Base-by-base conservation (phyloP, 1,140 invertebrate species). In the Hydropsyche tenuis region DNA sequence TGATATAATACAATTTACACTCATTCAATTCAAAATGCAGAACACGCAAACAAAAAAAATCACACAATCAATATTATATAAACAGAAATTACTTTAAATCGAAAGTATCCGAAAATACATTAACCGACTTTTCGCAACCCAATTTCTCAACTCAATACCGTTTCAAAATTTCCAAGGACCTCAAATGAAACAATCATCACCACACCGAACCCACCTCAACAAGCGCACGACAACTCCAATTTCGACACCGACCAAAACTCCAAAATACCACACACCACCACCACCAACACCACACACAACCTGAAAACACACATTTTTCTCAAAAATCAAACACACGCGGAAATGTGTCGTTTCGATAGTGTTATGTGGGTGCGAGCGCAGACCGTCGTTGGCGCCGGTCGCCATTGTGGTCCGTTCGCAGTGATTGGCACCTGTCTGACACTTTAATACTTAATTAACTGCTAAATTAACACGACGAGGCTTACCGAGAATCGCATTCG, bases 401-500 rank as follows among this genome's bases (percentile, higher is more conserved):
- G 14, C 63, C 63, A 43, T 65, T 65, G 43, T 46, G 63, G 37
- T 65, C 63, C 14, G 16, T 22, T 65, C 63, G 43, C 63, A 7
- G 63, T 65, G 63, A 65, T 65, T 65, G 63, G 37, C 63, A 65
- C 63, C 63, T 65, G 63, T 65, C 63, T 42, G 63, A 43, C 43
- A 65, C 43, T 65, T 65, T 46, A 65, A 65, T 65, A 65, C 63
- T 65, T 65, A 65, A 65, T 65, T 65, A 65, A 46, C 30, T 42
- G 63, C 30, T 46, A 65, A 65, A 43, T 65, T 65, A 42, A 65
- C 63, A 65, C 63, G 63, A 43, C 30, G 63, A 42, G 56, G 56
- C 56, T 60, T 60, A 60, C 56, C 56, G 56, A 25, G 56, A 60
- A 60, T 60, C 23, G 56, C n/a, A 60, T 60, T 23, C n/a, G 56